phyloP scores from a whole-genome alignment of 1,140 invertebrate species.

The Brachionus rubens region DNA sequence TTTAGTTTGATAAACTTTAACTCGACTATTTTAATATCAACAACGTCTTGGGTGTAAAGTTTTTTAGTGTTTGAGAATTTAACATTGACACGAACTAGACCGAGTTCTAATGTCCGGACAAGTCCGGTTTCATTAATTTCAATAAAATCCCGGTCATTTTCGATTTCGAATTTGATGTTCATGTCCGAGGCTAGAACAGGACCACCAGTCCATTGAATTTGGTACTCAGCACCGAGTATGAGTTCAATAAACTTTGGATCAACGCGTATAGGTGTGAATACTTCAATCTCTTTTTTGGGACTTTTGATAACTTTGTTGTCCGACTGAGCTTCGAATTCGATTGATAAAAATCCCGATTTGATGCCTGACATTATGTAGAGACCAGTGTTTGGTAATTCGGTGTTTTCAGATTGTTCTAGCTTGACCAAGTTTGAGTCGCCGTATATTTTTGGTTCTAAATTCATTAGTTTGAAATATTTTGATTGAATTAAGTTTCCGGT shows the following conservation, averaged over 20 bases:
- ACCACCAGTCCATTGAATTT: not conserved
- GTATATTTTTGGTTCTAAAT: not conserved
- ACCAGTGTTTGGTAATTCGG: no score
- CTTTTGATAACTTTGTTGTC: constrained; percentile 11
- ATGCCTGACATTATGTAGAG: not conserved
- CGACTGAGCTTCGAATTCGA: not conserved
- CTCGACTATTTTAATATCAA: constrained; percentile 16
- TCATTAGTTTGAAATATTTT: constrained; percentile 39
- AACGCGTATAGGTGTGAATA: not conserved
- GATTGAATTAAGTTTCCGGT: constrained; percentile 23
- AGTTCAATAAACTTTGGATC: constrained; percentile 1
- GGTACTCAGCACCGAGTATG: not conserved
- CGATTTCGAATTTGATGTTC: not conserved
- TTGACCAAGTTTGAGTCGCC: not conserved
- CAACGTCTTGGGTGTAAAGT: not conserved
- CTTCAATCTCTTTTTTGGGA: not conserved
- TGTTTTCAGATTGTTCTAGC: not conserved
- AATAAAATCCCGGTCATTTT: not conserved
- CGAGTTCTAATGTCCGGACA: not conserved
- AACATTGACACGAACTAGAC: not conserved
- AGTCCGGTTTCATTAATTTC: not conserved
- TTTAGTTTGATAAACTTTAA: not conserved
- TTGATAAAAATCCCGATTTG: not conserved
- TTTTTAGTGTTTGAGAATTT: constrained; percentile 1
- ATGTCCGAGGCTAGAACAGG: not conserved